Conservation (phyloP, 1,140 invertebrate species). For the Chymomyza costata region DNA sequence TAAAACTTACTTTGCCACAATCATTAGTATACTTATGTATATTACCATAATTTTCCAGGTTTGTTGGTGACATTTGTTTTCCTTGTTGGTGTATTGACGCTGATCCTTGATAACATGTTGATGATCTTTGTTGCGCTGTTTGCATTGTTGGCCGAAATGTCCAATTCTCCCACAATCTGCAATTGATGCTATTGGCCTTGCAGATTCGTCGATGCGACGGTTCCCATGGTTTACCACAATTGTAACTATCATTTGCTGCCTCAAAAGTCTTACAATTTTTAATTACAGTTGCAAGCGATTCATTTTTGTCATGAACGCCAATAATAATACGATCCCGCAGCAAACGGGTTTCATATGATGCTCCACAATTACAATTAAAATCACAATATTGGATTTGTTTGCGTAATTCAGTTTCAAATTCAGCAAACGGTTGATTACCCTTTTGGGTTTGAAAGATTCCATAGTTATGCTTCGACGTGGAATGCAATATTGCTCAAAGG, state of each 20-base stretch:
- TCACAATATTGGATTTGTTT: slow-evolving; percentile 6
- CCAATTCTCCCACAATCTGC: too few relatives aligned
- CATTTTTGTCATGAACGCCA: slow-evolving; percentile 8
- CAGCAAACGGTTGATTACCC: slow-evolving; percentile 17
- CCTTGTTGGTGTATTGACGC: too few relatives aligned
- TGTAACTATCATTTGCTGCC: slow-evolving; percentile 14
- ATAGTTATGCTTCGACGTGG: slow-evolving; percentile 12
- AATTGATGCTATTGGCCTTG: too few relatives aligned
- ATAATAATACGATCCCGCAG: slow-evolving; percentile 17
- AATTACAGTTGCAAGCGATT: slow-evolving; percentile 4
- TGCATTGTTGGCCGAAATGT: too few relatives aligned
- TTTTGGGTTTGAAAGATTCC: slow-evolving; percentile 18
- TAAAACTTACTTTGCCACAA: too few relatives aligned
- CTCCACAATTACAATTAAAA: slow-evolving; percentile 12
- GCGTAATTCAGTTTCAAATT: slow-evolving; percentile 30
- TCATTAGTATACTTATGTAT: too few relatives aligned
- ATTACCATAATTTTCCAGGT: too few relatives aligned
- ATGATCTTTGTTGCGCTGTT: too few relatives aligned
- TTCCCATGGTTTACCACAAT: too few relatives aligned
- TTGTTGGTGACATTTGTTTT: too few relatives aligned
- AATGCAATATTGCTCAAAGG: slow-evolving; percentile 14
- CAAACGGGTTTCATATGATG: slow-evolving; percentile 11
- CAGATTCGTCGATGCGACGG: too few relatives aligned
- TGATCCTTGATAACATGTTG: too few relatives aligned
- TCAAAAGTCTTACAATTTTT: slow-evolving; percentile 20